Conservation (phyloP, 2,797 vertebrate species). For the Todus mexicanus region DNA sequence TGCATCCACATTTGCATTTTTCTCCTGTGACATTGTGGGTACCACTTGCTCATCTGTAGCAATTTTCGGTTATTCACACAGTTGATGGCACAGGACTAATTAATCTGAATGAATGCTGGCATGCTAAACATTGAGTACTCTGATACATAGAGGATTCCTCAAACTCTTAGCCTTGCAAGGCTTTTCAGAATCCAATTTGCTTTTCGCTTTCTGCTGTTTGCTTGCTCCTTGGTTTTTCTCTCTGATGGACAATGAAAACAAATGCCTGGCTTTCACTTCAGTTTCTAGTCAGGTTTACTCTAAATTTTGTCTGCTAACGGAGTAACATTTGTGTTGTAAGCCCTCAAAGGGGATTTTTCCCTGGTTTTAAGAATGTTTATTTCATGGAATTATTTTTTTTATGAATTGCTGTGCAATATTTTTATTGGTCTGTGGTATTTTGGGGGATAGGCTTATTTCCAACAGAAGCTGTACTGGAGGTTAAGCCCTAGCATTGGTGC, state of each 20-base stretch:
- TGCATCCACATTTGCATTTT: not conserved
- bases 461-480: not conserved
- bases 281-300: not conserved
- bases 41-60: not conserved
- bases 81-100: not conserved
- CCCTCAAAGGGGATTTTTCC: not conserved
- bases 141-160: not conserved
- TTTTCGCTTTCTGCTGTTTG: slow-evolving; percentile 8
- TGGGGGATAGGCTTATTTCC: not conserved
- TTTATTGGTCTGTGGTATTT: not conserved
- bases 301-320: not conserved
- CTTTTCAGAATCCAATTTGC: slow-evolving; percentile 26
- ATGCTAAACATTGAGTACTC: not conserved
- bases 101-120: not conserved
- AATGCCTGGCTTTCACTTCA: not conserved
- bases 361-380: not conserved
- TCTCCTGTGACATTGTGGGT: not conserved
- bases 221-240: slow-evolving; percentile 3
- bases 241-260: slow-evolving; percentile 12
- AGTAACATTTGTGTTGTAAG: not conserved
- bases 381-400: not conserved
- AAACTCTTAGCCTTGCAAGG: not conserved
- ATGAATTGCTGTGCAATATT: not conserved
- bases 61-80: not conserved
- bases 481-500: not conserved